Evolutionary conservation across 2,113 vertebrate species (phyloP).

Genomic region (Callocephalon fimbriatum): DNA sequence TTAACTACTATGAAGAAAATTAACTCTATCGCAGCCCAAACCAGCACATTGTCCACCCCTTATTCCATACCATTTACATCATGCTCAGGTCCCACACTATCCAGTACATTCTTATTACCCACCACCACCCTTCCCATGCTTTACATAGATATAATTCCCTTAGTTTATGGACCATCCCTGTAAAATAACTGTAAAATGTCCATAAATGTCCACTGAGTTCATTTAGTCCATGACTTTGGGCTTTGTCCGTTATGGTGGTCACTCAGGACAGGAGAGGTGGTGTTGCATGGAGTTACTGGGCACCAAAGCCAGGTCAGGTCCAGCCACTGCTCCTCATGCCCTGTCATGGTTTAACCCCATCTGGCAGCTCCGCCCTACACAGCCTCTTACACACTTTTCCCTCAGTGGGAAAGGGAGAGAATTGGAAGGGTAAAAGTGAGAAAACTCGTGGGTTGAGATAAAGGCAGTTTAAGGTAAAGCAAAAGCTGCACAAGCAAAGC

Average conservation of each 20-base stretch:
- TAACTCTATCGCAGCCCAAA: neutral
- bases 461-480: neutral
- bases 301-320: neutral
- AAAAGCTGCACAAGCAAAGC: neutral
- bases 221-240: neutral
- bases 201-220: neutral
- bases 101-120: neutral
- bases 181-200: neutral
- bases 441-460: fast-evolving
- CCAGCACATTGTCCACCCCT: neutral
- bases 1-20: neutral
- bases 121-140: neutral
- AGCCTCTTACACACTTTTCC: fast-evolving
- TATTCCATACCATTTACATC: neutral
- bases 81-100: neutral
- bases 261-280: neutral
- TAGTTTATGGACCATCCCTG: neutral
- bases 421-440: neutral
- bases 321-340: neutral
- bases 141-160: neutral
- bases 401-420: neutral
- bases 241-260: neutral
- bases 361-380: neutral
- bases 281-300: neutral
- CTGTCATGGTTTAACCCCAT: neutral